Evolutionary conservation across 1,140 invertebrate genomes (phyloP).

Genomic region (Drosophila quadrilineata): DNA sequence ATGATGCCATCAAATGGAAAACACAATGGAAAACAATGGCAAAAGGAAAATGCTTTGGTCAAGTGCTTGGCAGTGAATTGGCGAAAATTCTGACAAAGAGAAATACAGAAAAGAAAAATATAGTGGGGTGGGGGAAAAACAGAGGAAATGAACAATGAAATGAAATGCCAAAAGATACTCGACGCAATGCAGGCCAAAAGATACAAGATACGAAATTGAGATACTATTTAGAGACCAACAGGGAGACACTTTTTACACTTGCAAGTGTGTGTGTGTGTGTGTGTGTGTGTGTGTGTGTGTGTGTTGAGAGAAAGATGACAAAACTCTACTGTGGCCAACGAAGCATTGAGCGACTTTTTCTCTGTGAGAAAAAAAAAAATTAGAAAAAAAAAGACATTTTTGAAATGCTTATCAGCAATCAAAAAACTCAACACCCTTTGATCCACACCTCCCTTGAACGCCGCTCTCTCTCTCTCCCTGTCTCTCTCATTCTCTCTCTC

Average conservation of each 20-base stretch:
- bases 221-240: no score
- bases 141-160: no score
- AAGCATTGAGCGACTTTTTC: conserved; percentile 7
- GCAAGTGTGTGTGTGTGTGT: background rate
- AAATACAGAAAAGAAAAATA: conserved; percentile 7
- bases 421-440: conserved; percentile 16
- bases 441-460: background rate
- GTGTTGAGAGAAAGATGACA: conserved; percentile 37
- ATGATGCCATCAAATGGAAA: conserved; percentile 40
- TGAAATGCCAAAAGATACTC: no score
- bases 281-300: background rate
- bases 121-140: background rate
- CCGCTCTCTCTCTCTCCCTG: background rate
- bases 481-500: background rate
- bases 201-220: no score
- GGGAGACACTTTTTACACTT: no score
- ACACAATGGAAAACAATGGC: conserved; percentile 11
- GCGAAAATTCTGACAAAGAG: conserved; percentile 17
- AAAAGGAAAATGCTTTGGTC: conserved; percentile 46
- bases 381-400: conserved; percentile 52
- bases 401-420: conserved; percentile 21
- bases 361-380: no score
- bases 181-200: no score
- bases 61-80: conserved; percentile 54
- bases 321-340: conserved; percentile 37